Conservation (phyloP, 2,113 vertebrate genomes). For the Tricholaema leucomelas region DNA sequence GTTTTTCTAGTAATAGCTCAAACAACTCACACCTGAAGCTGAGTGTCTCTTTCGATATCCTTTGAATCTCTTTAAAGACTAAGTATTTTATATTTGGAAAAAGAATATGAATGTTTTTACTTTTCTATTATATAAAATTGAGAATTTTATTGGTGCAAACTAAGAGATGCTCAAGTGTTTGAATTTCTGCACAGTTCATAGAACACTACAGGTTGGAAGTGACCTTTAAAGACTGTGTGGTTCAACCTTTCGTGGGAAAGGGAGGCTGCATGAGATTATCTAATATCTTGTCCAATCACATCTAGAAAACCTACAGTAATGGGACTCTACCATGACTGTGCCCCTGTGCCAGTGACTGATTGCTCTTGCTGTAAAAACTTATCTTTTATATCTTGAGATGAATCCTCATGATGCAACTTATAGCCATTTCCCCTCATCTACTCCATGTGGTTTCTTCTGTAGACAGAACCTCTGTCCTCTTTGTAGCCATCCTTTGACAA, state of each 20-base stretch:
- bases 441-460: background rate
- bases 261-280: background rate
- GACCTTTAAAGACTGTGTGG: too few relatives aligned
- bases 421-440: background rate
- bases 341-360: too few relatives aligned
- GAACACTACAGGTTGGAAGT: background rate
- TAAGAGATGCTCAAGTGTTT: background rate
- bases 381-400: background rate
- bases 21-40: background rate
- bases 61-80: background rate
- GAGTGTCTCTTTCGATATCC: background rate
- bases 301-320: background rate
- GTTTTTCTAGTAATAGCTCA: background rate
- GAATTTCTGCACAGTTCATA: background rate
- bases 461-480: background rate
- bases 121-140: background rate
- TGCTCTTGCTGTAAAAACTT: background rate
- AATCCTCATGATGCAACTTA: background rate
- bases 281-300: background rate
- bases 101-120: background rate
- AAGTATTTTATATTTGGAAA: background rate
- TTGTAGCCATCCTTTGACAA: too few relatives aligned
- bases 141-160: background rate
- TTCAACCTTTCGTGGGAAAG: too few relatives aligned
- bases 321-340: background rate